Percentiles rank a stretch among this genome's conserved stretches.
phyloP scores from a whole-genome alignment of 2,797 vertebrate species.

The Molossus alvarezi region DNA sequence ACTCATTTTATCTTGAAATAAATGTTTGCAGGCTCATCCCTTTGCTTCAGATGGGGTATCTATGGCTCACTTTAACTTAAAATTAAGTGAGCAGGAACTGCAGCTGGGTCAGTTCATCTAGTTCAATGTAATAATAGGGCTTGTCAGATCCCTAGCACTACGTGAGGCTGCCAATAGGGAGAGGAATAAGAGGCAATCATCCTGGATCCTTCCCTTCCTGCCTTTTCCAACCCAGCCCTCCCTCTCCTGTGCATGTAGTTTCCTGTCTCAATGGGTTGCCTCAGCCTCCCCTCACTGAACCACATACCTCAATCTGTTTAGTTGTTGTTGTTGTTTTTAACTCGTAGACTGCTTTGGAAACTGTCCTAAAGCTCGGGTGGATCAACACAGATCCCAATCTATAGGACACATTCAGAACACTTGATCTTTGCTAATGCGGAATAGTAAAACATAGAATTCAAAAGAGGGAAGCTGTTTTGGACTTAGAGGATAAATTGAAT shows the following conservation, averaged over 20 bases:
- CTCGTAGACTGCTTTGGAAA: neutral
- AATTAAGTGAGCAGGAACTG: neutral
- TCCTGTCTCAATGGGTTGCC: neutral
- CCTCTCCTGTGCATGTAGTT: neutral
- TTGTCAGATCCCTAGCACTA: neutral
- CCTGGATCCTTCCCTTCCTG: neutral
- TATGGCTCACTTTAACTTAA: neutral
- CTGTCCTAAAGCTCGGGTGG: neutral
- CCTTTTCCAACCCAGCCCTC: neutral
- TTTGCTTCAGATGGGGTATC: neutral
- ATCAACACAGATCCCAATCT: neutral
- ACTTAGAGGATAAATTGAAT: neutral
- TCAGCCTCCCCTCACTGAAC: neutral
- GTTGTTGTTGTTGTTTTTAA: neutral
- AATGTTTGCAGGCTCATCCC: neutral
- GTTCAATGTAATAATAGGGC: neutral
- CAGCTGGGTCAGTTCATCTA: neutral
- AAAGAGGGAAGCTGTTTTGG: slow-evolving; percentile 18
- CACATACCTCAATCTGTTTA: neutral
- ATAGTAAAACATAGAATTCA: neutral
- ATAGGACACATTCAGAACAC: neutral
- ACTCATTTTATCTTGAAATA: slow-evolving; percentile 33
- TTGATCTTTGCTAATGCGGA: neutral
- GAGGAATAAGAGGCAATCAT: neutral
- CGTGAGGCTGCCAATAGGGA: neutral